Evolutionary conservation across 2,113 vertebrate genomes (phyloP), one percentile per base, ranked within the genome.

Genomic region (Anarhynchus alexandrinus): DNA sequence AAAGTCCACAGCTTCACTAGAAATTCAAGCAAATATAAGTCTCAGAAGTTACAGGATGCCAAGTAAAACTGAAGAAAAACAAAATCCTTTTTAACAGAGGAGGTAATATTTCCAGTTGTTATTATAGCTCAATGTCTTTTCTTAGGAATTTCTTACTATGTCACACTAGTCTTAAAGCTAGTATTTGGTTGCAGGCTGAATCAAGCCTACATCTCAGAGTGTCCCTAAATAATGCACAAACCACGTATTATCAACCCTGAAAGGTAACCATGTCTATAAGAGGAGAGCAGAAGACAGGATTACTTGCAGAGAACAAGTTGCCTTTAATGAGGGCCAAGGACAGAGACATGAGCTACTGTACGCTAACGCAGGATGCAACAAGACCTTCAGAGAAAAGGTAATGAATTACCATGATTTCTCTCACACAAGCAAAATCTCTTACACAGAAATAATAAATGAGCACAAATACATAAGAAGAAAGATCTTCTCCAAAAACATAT

Each of bases 331-430:
- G 4, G 18, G 17, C 5, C 36, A 62, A 58, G 16, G 47, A 77
- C 34, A 77, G 36, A 74, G 36, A 55, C 15, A 26, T 3, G 5
- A 92, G 20, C 9, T 71, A 9, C 51, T 30, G n/a, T 64, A 78
- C 0, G 0, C 11, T 54, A 32, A 64, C 16, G 8, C 25, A 62
- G 65, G 59, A 22, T 70, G 23, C 40, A 51, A 51, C 5, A 52
- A 72, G 13, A 70, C 11, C 15, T 66, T 89, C 36, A 74, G 43
- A 74, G 18, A 25, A 86, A 83, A 88, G 16, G 2, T 13, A 71
- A 78, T 12, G 45, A 82, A 72, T 10, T 34, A 57, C 42, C 1
- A 4, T 40, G 14, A 66, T 59, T 78, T 61, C 16, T 69, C 29
- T 69, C 36, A 51, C 13, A 21, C 10, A 5, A 71, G 8, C 27